Evolutionary conservation across 2,888 invertebrate genomes (phyloP).

Genomic region (Spilarctia lutea): DNA sequence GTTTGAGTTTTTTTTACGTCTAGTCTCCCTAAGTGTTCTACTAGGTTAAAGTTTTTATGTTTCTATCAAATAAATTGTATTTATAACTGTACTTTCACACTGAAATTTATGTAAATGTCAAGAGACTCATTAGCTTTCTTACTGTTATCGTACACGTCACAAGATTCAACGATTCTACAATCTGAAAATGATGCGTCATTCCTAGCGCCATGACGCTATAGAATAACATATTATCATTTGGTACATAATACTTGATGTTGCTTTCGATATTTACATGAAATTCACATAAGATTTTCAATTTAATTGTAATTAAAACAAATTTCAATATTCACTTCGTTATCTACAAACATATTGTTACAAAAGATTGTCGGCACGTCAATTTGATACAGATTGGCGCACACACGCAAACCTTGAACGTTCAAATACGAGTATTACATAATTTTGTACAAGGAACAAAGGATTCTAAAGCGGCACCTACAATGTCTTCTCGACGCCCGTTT

Average conservation of each 20-base stretch:
- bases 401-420: background rate
- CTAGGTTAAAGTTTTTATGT: background rate
- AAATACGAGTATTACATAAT: background rate
- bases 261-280: background rate
- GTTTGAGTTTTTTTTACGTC: background rate
- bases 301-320: slow-evolving; percentile 30
- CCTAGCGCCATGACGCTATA: background rate
- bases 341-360: slow-evolving; percentile 32
- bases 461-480: background rate
- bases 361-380: slow-evolving; percentile 32
- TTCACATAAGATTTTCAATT: slow-evolving; percentile 18
- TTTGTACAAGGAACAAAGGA: slow-evolving; percentile 8
- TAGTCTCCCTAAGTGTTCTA: background rate
- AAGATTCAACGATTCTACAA: background rate
- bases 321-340: slow-evolving; percentile 29
- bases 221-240: background rate
- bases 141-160: background rate
- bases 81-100: background rate
- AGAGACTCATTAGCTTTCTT: background rate
- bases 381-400: slow-evolving; percentile 19
- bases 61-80: background rate
- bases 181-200: too few relatives aligned
- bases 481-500: background rate
- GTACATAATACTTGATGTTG: background rate
- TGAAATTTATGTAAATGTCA: background rate